Percentiles rank a stretch among this genome's conserved stretches.
Evolutionary conservation across 2,888 invertebrate genomes (phyloP).

Genomic region (Drosophila eohydei): DNA sequence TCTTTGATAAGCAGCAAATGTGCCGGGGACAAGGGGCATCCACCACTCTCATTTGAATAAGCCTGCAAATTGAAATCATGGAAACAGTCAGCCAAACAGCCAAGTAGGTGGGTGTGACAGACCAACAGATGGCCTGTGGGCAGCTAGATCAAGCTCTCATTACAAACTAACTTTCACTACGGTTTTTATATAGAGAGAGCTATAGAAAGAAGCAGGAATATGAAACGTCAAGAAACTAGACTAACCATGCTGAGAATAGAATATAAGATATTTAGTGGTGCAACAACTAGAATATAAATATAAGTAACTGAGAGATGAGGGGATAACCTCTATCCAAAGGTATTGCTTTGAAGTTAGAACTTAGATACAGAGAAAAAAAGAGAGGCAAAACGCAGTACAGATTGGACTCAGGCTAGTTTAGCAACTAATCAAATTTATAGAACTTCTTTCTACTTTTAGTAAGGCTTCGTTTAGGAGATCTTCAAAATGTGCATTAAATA

Average conservation of each 20-base stretch:
- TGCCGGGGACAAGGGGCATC: constrained; percentile 16
- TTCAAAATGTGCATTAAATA: no score
- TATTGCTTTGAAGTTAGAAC: no score
- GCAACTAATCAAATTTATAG: no score
- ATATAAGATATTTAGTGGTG: background rate
- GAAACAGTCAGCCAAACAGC: constrained; percentile 13
- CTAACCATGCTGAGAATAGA: background rate
- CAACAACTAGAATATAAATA: background rate
- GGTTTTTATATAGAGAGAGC: no score
- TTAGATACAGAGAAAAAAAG: no score
- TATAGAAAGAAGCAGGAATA: background rate
- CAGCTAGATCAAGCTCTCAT: no score
- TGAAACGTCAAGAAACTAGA: background rate
- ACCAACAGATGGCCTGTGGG: constrained; percentile 11
- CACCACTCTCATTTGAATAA: constrained; percentile 51
- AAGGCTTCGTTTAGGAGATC: no score
- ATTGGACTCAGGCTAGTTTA: no score
- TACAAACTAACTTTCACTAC: background rate
- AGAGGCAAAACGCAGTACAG: no score
- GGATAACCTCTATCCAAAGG: no score
- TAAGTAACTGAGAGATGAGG: background rate
- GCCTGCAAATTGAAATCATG: constrained; percentile 58
- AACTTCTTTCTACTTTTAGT: no score
- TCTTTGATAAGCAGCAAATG: constrained; percentile 70
- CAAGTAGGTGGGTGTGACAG: background rate